phyloP scores from a whole-genome alignment of 2,113 vertebrate species.

The Xiphorhynchus elegans region DNA sequence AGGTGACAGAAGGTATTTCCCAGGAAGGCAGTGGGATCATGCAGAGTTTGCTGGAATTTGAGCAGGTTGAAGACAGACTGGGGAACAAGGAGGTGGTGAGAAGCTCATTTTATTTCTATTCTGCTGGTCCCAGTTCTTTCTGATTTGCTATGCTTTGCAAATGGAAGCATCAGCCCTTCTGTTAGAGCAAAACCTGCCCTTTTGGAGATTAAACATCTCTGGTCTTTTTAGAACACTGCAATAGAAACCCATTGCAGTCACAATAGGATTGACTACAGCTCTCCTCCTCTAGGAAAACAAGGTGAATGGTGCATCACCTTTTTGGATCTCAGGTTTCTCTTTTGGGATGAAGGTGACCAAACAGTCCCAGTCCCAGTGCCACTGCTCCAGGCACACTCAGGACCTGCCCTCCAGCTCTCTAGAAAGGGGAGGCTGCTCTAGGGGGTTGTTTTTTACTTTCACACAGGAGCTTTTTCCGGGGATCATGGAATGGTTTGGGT shows the following conservation, averaged over 20 bases:
- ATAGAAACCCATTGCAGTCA: neutral
- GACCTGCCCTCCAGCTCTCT: neutral
- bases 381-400: neutral
- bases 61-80: neutral
- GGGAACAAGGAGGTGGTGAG: neutral
- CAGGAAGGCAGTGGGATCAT: neutral
- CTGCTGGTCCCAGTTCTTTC: neutral
- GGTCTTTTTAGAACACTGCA: neutral
- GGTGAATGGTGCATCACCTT: neutral
- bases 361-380: neutral
- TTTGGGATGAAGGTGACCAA: neutral
- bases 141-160: neutral
- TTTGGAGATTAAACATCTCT: neutral
- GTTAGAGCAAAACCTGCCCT: neutral
- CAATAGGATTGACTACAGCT: neutral
- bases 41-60: neutral
- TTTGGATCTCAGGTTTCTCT: neutral
- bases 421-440: neutral
- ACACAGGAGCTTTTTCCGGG: neutral
- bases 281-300: neutral
- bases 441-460: rapidly evolving
- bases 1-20: neutral
- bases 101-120: neutral
- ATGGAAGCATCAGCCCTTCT: neutral
- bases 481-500: neutral